Base-by-base conservation (phyloP, 2,797 vertebrate genomes). In the Peromyscus nudipes region DNA sequence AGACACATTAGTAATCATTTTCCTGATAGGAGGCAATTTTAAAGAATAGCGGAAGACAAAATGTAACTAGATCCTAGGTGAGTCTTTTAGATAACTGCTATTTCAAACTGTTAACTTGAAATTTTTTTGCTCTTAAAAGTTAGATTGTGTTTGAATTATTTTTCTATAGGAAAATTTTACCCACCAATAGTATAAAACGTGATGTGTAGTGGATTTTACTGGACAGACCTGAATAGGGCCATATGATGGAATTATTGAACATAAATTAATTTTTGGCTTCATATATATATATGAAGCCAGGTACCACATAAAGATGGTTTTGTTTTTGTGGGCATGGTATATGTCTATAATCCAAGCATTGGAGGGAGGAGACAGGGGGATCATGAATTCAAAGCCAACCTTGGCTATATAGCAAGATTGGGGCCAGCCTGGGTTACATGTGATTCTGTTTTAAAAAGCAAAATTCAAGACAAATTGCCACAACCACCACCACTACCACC, bases 11-110 rank as follows among this genome's bases (percentile, higher is more conserved):
- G 17, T 46, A 85, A 77, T 83, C 13, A 37, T 9, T 95, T 93
- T 89, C 37, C 60, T 60, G 60, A 76, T 31, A 89, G 7, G 25
- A 71, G 60, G 34, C 37, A 89, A 69, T 93, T 94, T 88, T 2
- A 85, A 85, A 94, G 75, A 65, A 67, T 21, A 55, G n/a, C 64
- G 17, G 82, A 95, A 85, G 40, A 11, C 52, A 79, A 93, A 96
- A 67, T 37, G 27, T 92, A 92, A 89, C 23, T 13, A 83, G 84
- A 67, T 75, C 14, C 7, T 17, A 49, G 89, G 37, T 69, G 21
- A n/a, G 65, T 49, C 34, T 80, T 43, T 85, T 69, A 85, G 87
- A 76, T 86, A 79, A 90, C 46, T 92, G 37, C 17, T 64, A 17
- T 31, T 92, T 92, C 31, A 40, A 86, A 94, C 57, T 84, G 34